Evolutionary conservation across 2,888 invertebrate genomes (phyloP).

Genomic region (Cephus rjabovi): DNA sequence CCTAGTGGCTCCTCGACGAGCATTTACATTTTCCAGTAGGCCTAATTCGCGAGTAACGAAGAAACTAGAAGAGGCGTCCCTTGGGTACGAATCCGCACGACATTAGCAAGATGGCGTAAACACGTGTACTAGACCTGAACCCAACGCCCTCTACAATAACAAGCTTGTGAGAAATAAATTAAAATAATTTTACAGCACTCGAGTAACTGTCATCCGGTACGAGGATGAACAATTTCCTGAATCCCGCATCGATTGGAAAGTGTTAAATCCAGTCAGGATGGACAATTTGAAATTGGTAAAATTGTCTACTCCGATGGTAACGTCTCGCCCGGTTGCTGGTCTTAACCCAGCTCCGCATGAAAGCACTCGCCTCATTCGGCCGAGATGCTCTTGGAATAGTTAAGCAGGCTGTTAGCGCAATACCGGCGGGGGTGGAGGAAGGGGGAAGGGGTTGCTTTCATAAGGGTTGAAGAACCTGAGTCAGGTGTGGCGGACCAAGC

Average conservation of each 20-base stretch:
- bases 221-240: not conserved
- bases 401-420: conserved; percentile 23
- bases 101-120: not conserved
- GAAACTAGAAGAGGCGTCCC: not conserved
- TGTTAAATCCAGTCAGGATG: not conserved
- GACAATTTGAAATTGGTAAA: not conserved
- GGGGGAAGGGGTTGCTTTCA: not conserved
- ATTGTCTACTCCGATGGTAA: conserved; percentile 1
- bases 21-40: not conserved
- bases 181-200: not conserved
- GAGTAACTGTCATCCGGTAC: not conserved
- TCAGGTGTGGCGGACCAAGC: not conserved
- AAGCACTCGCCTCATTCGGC: conserved; percentile 8
- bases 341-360: conserved; percentile 5
- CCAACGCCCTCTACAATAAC: not conserved
- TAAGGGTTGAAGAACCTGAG: not conserved
- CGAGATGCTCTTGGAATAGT: conserved; percentile 26
- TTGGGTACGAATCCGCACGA: not conserved
- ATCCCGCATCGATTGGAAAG: not conserved
- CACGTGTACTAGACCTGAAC: not conserved
- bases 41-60: not conserved
- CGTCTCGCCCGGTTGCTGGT: not conserved
- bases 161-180: not conserved
- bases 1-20: not conserved
- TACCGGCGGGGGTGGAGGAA: not conserved